Percentiles rank a stretch among this genome's conserved stretches.
These are phyloP conservation scores for Sander lucioperca DNA, from an alignment of 2,113 vertebrate species.

Conservation along the genomic window DNA sequence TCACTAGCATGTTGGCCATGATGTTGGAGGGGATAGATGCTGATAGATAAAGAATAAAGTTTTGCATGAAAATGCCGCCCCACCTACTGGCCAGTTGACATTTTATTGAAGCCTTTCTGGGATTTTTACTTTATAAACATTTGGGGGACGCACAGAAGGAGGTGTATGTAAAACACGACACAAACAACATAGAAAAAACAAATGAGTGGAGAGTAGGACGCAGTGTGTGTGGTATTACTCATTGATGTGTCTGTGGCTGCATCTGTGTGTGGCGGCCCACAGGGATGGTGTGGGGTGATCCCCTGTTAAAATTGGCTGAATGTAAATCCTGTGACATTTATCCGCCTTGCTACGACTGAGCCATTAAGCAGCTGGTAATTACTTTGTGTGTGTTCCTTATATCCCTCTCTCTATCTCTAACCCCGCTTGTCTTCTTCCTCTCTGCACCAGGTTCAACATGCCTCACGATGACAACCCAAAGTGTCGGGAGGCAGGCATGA, in stretches of 20 bases:
- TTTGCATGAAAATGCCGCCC: constrained; percentile 8
- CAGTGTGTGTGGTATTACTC: constrained; percentile 7
- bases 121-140: constrained; percentile 16
- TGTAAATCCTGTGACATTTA: constrained; percentile 72
- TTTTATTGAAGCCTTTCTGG: constrained; percentile 11
- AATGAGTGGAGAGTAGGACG: neutral
- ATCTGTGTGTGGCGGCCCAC: constrained; percentile 26
- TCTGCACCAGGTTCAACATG: constrained; percentile 92
- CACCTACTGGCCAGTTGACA: neutral
- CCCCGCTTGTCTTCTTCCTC: neutral
- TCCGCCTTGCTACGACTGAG: constrained; percentile 54
- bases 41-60: constrained; percentile 5
- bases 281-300: constrained; percentile 21
- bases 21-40: constrained; percentile 7
- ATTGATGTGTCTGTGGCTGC: constrained; percentile 15
- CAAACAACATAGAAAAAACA: neutral
- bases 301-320: constrained; percentile 45
- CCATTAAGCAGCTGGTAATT: constrained; percentile 61
- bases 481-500: constrained; percentile 93
- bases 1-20: constrained; percentile 14
- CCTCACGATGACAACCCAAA: constrained; percentile 97
- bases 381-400: constrained; percentile 63
- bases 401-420: constrained; percentile 26
- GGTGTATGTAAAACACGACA: neutral
- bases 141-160: constrained; percentile 13